Evolutionary conservation across 2,888 invertebrate genomes (phyloP), one percentile per base, ranked within the genome.

Genomic region (Rotaria macrura): DNA sequence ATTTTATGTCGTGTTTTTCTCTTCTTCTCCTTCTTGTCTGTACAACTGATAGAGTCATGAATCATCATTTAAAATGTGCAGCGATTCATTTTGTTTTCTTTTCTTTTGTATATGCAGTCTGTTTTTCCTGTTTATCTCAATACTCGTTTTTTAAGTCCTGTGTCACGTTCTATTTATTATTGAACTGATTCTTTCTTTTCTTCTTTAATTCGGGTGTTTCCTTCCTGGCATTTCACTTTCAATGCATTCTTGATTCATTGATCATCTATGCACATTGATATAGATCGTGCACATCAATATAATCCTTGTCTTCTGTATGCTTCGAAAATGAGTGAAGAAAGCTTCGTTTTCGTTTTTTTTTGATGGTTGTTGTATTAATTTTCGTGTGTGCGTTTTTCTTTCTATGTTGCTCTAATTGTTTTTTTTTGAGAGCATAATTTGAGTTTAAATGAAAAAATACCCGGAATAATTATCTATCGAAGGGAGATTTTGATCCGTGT

Each of bases 361-460:
- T 29, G 65, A 65, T 65, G 65, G 1, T 65, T 65, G 65, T 65
- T 65, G 65, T 65, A n/a, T 65, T 34, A 65, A 65, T 65, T 65
- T 29, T 65, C 29, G 65, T 65, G 34, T 29, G 29, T 65, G 34
- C n/a, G 34, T 65, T 65, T 34, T 65, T 65, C 29, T 65, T 65
- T 65, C 65, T 65, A 65, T 65, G 65, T 65, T 65, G 65, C 65
- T 65, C 65, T 65, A 65, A 65, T 65, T 65, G 65, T 65, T 65
- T 65, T 29, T 57, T 55, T 65, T 65, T 65, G 65, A 65, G 65
- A 65, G 65, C 65, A 65, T 34, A 65, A 65, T 65, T 65, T 29
- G 65, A 65, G 34, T 65, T 57, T 29, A 65, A 65, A 65, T 65
- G 65, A 65, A 65, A 65, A n/a, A 29, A n/a, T n/a, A 34, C 65